Evolutionary conservation across 2,797 vertebrate species (phyloP).

Genomic region (Coracias cyanogaster): DNA sequence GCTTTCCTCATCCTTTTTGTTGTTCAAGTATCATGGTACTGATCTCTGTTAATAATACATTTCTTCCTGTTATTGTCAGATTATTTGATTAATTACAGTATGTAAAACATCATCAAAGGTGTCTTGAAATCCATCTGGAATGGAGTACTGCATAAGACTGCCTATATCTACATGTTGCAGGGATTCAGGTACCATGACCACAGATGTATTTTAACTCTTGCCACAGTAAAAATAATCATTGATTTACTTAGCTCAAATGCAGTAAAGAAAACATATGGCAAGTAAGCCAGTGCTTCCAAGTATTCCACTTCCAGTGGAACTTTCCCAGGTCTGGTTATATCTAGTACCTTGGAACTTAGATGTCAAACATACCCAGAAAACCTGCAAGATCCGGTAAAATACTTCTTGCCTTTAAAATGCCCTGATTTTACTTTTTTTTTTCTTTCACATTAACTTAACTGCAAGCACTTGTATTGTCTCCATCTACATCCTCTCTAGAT

Average conservation of each 20-base stretch:
- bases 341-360: not conserved
- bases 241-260: not conserved
- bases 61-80: not conserved
- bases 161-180: not conserved
- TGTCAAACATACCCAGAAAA: not conserved
- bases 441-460: not conserved
- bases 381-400: constrained; percentile 9
- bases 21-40: not conserved
- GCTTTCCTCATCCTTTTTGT: not conserved
- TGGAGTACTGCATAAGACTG: not conserved
- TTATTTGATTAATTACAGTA: not conserved
- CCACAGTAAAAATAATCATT: not conserved
- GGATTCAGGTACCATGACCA: not conserved
- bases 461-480: not conserved
- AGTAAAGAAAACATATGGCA: not conserved
- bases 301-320: not conserved
- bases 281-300: not conserved
- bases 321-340: not conserved
- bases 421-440: not conserved
- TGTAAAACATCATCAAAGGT: not conserved
- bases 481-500: not conserved
- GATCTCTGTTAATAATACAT: not conserved
- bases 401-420: constrained; percentile 12
- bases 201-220: not conserved
- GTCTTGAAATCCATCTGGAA: not conserved